Evolutionary conservation across 1,140 invertebrate species (phyloP).

Genomic region (Ptiloglossa arizonensis): DNA sequence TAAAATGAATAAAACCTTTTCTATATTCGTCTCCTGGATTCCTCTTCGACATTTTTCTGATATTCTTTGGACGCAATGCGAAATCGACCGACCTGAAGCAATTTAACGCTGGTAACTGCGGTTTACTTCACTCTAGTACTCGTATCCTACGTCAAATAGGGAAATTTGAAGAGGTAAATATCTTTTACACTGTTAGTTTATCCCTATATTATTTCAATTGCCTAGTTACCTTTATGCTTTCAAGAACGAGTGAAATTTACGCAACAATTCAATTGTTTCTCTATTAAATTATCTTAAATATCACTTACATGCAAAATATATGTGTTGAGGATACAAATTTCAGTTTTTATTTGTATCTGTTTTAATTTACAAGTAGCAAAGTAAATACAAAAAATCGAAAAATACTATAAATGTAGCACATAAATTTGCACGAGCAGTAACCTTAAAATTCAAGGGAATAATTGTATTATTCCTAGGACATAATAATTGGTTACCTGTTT

Average conservation of each 20-base stretch:
- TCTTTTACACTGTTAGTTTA: neutral
- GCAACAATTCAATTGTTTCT: neutral
- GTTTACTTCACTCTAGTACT: conserved; percentile 32
- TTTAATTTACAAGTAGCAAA: no score
- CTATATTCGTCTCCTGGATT: conserved; percentile 72
- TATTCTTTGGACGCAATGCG: conserved; percentile 48
- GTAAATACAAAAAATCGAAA: no score
- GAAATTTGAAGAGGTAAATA: neutral
- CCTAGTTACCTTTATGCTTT: conserved; percentile 3
- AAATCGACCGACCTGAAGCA: conserved; percentile 43
- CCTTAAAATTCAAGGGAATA: no score
- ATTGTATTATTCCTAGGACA: no score
- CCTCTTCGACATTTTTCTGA: conserved; percentile 73
- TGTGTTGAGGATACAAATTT: no score
- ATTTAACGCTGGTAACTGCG: conserved; percentile 55
- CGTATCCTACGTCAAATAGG: neutral
- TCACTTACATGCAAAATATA: neutral
- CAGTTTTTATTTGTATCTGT: neutral
- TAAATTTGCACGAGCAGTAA: no score
- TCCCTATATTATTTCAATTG: neutral
- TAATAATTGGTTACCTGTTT: no score
- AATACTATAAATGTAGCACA: no score
- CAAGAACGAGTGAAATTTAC: neutral
- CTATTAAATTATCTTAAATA: neutral
- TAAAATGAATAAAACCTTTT: conserved; percentile 80